Conservation (phyloP, 2,888 invertebrate genomes). For the Tridacna crocea region DNA sequence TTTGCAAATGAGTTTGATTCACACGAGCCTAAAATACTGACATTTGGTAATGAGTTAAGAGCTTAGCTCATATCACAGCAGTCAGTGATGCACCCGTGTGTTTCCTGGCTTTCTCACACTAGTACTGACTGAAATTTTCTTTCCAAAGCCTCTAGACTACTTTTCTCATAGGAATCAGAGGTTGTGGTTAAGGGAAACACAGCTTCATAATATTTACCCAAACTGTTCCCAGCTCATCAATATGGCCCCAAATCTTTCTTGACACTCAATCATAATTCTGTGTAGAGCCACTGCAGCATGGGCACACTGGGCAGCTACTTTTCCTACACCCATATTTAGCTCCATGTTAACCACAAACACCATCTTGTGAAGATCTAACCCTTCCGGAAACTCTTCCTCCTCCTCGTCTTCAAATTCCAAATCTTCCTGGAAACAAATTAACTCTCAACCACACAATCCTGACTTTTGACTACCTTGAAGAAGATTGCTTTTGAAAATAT, state of each 20-base stretch:
- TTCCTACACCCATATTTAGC: slow-evolving; percentile 88
- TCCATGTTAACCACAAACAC: slow-evolving; percentile 88
- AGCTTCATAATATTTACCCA: too few relatives aligned
- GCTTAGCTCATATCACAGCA: too few relatives aligned
- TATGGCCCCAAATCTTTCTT: slow-evolving; percentile 82
- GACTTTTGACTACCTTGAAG: background rate
- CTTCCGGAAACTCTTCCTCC: slow-evolving; percentile 74
- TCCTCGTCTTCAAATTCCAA: slow-evolving; percentile 70
- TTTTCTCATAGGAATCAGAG: too few relatives aligned
- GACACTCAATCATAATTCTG: slow-evolving; percentile 84
- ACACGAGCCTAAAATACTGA: too few relatives aligned
- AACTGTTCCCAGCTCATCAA: slow-evolving; percentile 84
- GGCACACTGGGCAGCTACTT: slow-evolving; percentile 85
- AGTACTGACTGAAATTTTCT: too few relatives aligned
- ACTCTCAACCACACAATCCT: too few relatives aligned
- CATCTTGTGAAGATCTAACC: slow-evolving; percentile 87
- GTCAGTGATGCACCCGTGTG: too few relatives aligned
- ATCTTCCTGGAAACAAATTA: slow-evolving; percentile 47
- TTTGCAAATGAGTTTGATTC: too few relatives aligned
- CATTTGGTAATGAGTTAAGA: too few relatives aligned
- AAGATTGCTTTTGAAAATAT: background rate
- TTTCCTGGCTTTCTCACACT: too few relatives aligned
- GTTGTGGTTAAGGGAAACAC: too few relatives aligned
- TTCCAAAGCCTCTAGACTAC: too few relatives aligned
- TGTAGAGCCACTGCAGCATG: slow-evolving; percentile 88